Base-by-base conservation (phyloP, 2,888 invertebrate genomes). In the Dolomedes plantarius region DNA sequence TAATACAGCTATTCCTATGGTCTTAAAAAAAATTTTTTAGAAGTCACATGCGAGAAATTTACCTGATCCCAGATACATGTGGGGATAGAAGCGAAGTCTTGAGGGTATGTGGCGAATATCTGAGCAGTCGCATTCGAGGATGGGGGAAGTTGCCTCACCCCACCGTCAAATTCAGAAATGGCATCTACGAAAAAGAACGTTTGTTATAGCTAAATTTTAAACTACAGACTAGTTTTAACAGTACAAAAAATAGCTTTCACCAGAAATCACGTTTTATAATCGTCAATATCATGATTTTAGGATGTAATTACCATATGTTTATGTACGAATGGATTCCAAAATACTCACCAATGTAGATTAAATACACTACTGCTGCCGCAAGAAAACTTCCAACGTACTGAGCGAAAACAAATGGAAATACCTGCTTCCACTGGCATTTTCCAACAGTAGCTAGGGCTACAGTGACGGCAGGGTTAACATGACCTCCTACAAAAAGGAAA, bases 51-150 rank as follows among this genome's bases (percentile, higher is more conserved):
- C n/a, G n/a, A n/a, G n/a, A n/a, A n/a, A 9, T 9, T 56, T 11
- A 83, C 83, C 83, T 83, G 83, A 36, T 83, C 83, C 13, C 65
- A 1, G 13, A 83, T 56, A 23, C 77, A 77, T n/a, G 65, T 31
- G 19, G 62, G 46, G 16, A 65, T 65, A 5, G 83, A 77, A 6
- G 62, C 72, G 56, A 28, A 72, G 13, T 65, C 77, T 32, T 72
- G 64, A 1, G 83, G 77, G 56, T 71, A 83, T 0, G 75, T 75
- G 28, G 83, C 72, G 56, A 83, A 83, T 56, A 83, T 83, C n/a
- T 77, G 72, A 27, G 83, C 83, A 16, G 83, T 83, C 0, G 83
- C 36, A 39, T 83, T 83, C 3, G 65, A 29, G 6, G 23, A 19
- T 6, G 83, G 83, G 23, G 83, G 83, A 5, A 76, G 0, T 7